Base-by-base conservation (phyloP, 1,140 invertebrate species). In the Nasonia vitripennis region DNA sequence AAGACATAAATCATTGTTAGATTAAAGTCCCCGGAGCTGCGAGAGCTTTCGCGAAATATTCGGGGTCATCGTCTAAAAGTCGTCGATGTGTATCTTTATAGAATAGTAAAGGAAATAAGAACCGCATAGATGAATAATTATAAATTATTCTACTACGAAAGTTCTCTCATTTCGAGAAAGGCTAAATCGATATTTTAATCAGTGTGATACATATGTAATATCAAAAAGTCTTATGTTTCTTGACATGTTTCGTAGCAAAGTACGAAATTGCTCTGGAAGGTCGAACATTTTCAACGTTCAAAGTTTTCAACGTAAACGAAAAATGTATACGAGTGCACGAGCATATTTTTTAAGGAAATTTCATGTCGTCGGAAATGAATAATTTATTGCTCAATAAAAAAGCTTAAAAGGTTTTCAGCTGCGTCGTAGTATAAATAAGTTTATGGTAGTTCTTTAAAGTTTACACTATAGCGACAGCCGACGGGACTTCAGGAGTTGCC, bases 1-100 rank as follows among this genome's bases (percentile, higher is more conserved):
- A 86, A 85, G 87, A 88, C 88, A 92, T 92, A 92, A 92, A 92
- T 92, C 91, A 92, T 92, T 92, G 91, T 93, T 92, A 92, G 91
- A 92, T 92, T 92, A 92, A 92, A 92, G 89, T 90, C 90, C 90
- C 88, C 86, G 88, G 88, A 87, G 88, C 86, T 83, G 88, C 89
- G 87, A 88, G 89, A 88, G 87, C 88, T 71, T 55, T 31, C 20
- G 88, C 88, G 88, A 89, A 87, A 89, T 90, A 90, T 91, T 92
- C 89, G 91, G 90, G 91, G 90, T 91, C 91, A 91, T 88, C 10
- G 10, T 45, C 90, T 87, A 88, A 91, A 92, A 92, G 90, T 89
- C 91, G 27, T 86, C 89, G 55, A n/a, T 62, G 55, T 7, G 55
- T n/a, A 7, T 20, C 17, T 62, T 62, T 62, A n/a, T 62, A 62